Evolutionary conservation across 92 coral and sea anemone genomes (phyloP), one percentile per base, ranked within the genome.

Genomic region (Parazoanthus darwini): DNA sequence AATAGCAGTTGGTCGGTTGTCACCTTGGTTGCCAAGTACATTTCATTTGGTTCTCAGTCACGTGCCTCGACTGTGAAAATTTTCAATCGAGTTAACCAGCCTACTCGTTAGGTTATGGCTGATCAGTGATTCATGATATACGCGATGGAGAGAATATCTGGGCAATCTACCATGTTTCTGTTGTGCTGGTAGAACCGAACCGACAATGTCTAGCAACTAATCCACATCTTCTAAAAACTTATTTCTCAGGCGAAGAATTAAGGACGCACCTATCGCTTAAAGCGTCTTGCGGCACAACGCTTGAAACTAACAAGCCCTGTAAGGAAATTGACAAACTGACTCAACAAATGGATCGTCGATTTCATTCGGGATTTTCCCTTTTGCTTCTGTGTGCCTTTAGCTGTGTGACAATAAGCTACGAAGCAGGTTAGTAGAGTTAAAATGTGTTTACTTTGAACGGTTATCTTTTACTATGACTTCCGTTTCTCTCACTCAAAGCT

Each of bases 381-480:
- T 68, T 91, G 38, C 42, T 66, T 65, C 33, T 91, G 7, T 89
- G 94, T 83, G 77, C 74, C 7, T 58, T 86, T 43, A 63, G 23
- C 15, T 80, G 80, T 63, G 90, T 89, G 85, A 81, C 54, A 42
- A 81, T 25, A 33, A 91, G 81, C 86, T 78, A 81, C 73, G 58
- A 87, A 63, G 72, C 92, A 85, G 95, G 95, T 93, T 70, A 74
- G 95, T 71, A 86, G 46, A 84, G 87, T 70, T 84, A 84, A 82
- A 48, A 84, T 84, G 87, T 93, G 91, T 93, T 93, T 93, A 90
- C 92, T 86, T 86, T 56, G 77, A 82, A 71, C 66, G 84, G 91
- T 79, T 89, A 92, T 91, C 82, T 74, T 48, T 81, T 82, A 63
- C 82, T 74, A 95, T 95, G 94, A 95, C 98, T 95, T 95, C 98